Conservation (phyloP, 2,888 invertebrate species). For the Eumacrocentrus americanus region DNA sequence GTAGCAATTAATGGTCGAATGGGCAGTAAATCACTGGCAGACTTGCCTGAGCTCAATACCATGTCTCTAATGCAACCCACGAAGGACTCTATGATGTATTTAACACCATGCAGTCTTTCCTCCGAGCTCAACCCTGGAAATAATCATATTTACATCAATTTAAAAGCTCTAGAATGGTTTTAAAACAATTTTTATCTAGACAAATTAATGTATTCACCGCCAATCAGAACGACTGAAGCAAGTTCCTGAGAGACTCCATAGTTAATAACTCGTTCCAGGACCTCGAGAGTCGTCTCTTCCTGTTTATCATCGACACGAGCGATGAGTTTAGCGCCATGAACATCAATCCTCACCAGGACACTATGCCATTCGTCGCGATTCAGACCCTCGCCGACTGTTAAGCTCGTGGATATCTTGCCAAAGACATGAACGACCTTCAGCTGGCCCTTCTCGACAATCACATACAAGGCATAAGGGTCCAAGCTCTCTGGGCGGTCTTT, state of each 20-base stretch:
- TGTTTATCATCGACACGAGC: conserved; percentile 85
- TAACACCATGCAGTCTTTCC: conserved; percentile 86
- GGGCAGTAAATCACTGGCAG: conserved; percentile 80
- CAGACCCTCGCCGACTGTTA: conserved; percentile 85
- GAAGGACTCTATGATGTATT: conserved; percentile 91
- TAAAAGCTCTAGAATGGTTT: too few relatives aligned
- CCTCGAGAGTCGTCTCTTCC: conserved; percentile 82
- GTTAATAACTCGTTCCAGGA: conserved; percentile 81
- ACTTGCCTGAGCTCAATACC: conserved; percentile 83
- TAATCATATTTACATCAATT: not conserved
- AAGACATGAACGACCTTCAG: conserved; percentile 91
- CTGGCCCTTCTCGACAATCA: conserved; percentile 90
- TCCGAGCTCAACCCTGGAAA: conserved; percentile 76
- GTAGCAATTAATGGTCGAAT: conserved; percentile 85
- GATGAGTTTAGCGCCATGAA: conserved; percentile 81
- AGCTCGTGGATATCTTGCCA: conserved; percentile 82
- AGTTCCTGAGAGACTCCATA: conserved; percentile 87
- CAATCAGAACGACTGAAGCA: conserved; percentile 86
- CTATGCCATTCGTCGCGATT: conserved; percentile 92
- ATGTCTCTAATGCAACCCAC: conserved; percentile 91
- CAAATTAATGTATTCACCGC: conserved; percentile 66
- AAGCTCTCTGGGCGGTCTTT: conserved; percentile 81
- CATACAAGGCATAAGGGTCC: conserved; percentile 88
- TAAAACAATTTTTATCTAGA: conserved; percentile 6
- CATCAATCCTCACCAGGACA: conserved; percentile 85